Base-by-base conservation (phyloP, 1,140 invertebrate genomes). In the Hypothenemus hampei region DNA sequence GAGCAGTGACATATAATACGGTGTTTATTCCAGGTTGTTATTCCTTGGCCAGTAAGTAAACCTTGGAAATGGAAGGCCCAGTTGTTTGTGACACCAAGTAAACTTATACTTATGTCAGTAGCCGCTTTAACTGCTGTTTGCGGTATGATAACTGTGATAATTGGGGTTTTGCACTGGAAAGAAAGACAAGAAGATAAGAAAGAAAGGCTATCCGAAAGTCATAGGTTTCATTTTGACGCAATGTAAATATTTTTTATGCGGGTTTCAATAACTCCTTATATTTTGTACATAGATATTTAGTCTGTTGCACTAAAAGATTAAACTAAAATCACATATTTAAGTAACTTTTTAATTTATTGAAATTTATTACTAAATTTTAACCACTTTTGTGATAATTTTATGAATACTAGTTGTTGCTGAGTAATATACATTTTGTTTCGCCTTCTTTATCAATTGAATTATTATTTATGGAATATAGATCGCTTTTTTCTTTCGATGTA, bases 61-160 rank as follows among this genome's bases (percentile, higher is more conserved):
- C 86, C 91, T 4, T 79, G 75, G 5, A 80, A 81, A 65, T 99
- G 97, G 97, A 86, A 85, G 59, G 91, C 85, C 16, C 91, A 95
- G 69, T 73, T 99, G 4, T 99, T 97, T 77, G 87, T 98, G 0
- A 98, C 95, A 0, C 95, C 96, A 0, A 96, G 91, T 70, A 91
- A 93, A 71, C 75, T 96, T 13, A 95, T 98, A 66, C 71, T 95
- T 3, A 82, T 94, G 69, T 98, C 93, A 67, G 91, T 93, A 0
- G 83, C 86, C 40, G 92, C 94, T 0, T 75, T 98, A 40, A 81
- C 90, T 1, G 89, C 84, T 15, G 91, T 95, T 3, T 94, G 94
- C 68, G 75, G 85, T 39, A 76, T 97, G 37, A 87, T 98, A 47
- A 84, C 84, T 29, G 72, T 86, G 5, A 87, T 97, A 60, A 93